phyloP scores from a whole-genome alignment of 2,888 invertebrate genomes.

The Cylloceria caligata region DNA sequence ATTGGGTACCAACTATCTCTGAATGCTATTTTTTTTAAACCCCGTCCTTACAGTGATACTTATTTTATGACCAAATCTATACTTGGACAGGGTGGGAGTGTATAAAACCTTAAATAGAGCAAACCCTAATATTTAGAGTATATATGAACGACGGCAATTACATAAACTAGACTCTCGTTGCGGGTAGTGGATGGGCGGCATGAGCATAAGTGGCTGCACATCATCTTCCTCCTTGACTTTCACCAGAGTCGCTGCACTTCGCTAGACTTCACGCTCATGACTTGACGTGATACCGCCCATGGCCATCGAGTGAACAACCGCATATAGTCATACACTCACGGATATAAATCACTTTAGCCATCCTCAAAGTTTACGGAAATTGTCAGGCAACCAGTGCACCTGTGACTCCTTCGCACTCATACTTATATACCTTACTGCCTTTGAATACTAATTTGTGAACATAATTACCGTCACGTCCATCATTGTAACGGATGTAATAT shows the following conservation, averaged over 20 bases:
- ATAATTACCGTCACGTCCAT: background rate
- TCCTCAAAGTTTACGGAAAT: slow-evolving; percentile 66
- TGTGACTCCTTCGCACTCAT: background rate
- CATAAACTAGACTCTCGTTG: slow-evolving; percentile 47
- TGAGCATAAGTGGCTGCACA: slow-evolving; percentile 65
- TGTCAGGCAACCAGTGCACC: slow-evolving; percentile 22
- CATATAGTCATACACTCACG: slow-evolving; percentile 46
- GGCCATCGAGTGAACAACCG: slow-evolving; percentile 13
- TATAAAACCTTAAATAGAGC: no score
- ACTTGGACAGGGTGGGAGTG: no score
- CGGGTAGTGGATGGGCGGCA: slow-evolving; percentile 62
- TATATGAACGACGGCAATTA: no score
- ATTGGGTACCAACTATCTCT: no score
- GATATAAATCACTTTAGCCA: slow-evolving; percentile 32
- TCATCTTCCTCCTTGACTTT: slow-evolving; percentile 73
- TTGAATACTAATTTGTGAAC: background rate
- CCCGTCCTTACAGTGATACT: no score
- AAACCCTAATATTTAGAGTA: no score
- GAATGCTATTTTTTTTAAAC: no score
- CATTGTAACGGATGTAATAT: slow-evolving; percentile 10
- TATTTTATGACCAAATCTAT: no score
- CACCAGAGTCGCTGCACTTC: slow-evolving; percentile 80
- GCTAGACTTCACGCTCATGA: slow-evolving; percentile 32
- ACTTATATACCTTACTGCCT: slow-evolving; percentile 4
- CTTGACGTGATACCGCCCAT: slow-evolving; percentile 22